Evolutionary conservation across 2,888 invertebrate species (phyloP).

Genomic region (Thereva nobilitata): DNA sequence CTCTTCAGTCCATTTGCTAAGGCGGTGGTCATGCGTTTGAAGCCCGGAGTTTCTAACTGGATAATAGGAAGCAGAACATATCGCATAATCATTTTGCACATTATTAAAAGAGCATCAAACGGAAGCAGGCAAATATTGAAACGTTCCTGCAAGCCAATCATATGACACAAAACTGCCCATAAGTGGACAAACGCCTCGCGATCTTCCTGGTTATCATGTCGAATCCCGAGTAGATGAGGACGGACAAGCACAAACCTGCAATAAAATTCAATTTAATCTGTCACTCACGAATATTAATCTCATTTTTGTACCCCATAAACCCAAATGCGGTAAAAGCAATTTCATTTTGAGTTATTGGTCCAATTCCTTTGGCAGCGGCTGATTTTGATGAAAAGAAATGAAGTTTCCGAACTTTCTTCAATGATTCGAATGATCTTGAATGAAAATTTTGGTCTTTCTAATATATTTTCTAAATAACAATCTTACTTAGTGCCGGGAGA

Average conservation of each 20-base stretch:
- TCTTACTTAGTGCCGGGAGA: conserved; percentile 64
- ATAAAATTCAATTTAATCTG: neutral
- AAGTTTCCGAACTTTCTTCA: conserved; percentile 65
- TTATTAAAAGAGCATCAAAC: conserved; percentile 36
- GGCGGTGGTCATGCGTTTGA: conserved; percentile 39
- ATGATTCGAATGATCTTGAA: conserved; percentile 54
- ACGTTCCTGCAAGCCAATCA: conserved; percentile 74
- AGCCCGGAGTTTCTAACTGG: conserved; percentile 41
- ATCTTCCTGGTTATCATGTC: conserved; percentile 63
- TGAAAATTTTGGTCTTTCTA: conserved; percentile 1
- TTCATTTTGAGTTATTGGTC: conserved; percentile 72
- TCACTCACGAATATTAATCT: neutral
- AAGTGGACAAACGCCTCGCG: conserved; percentile 75
- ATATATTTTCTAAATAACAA: conserved; percentile 47
- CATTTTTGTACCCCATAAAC: conserved; percentile 65
- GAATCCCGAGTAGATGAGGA: conserved; percentile 66
- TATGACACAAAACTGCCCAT: conserved; percentile 75
- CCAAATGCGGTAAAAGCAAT: conserved; percentile 80
- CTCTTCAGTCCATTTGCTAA: conserved; percentile 39
- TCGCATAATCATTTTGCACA: conserved; percentile 39
- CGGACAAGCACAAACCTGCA: conserved; percentile 62
- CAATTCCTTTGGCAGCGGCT: conserved; percentile 58
- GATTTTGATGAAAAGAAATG: conserved; percentile 65
- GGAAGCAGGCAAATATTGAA: conserved; percentile 42
- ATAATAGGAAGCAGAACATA: conserved; percentile 42